Evolutionary conservation across 2,888 invertebrate species (phyloP).

Genomic region (Entomobrya multifasciata): DNA sequence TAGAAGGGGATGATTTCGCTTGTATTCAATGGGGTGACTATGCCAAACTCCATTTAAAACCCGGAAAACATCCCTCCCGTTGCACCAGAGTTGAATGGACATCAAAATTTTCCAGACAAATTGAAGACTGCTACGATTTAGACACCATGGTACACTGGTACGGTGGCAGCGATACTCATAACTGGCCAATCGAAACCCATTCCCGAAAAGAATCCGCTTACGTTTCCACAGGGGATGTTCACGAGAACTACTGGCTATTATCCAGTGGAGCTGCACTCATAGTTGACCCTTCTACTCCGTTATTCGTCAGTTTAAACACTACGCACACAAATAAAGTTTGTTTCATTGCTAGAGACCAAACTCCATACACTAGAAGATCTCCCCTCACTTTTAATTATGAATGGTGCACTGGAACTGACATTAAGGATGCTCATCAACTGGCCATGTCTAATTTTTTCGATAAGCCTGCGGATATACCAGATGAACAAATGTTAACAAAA

Average conservation of each 20-base stretch:
- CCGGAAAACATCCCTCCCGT: neutral
- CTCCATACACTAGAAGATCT: neutral
- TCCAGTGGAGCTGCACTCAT: constrained; percentile 74
- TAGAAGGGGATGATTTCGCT: too few relatives aligned
- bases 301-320: constrained; percentile 62
- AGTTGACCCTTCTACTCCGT: constrained; percentile 74
- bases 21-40: constrained; percentile 68
- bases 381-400: constrained; percentile 62
- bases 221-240: constrained; percentile 59
- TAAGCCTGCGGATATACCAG: constrained; percentile 80
- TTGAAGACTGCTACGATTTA: constrained; percentile 76
- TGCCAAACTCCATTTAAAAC: constrained; percentile 23
- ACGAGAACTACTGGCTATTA: constrained; percentile 78
- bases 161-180: constrained; percentile 73
- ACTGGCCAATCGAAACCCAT: constrained; percentile 75
- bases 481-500: constrained; percentile 68
- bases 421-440: constrained; percentile 64
- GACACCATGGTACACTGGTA: constrained; percentile 72
- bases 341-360: constrained; percentile 47
- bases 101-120: constrained; percentile 62
- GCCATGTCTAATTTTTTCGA: constrained; percentile 84
- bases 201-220: constrained; percentile 58
- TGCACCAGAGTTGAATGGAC: constrained; percentile 76
- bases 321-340: constrained; percentile 52
- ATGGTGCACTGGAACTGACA: constrained; percentile 59